Base-by-base conservation (phyloP, 2,113 vertebrate species). In the Lamprotornis superbus region DNA sequence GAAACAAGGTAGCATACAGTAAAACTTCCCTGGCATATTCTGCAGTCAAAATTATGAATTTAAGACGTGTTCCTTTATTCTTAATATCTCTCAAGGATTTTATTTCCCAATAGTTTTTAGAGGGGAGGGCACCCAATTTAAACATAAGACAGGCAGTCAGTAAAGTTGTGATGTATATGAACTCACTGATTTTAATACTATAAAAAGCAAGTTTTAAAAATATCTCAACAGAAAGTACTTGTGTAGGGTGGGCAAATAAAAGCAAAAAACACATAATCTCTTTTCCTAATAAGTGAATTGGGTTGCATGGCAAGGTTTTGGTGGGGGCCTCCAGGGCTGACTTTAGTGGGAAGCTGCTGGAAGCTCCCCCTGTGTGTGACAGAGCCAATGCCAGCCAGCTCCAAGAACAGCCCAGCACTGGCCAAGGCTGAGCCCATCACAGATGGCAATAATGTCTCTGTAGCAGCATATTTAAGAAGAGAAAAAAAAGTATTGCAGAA, bases 351-450 rank as follows among this genome's bases (percentile, higher is more conserved):
- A 63, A 69, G 47, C 20, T 53, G 25, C 61, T 68, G 47, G 60
- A 40, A 76, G 35, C 70, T 61, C 15, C 11, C 13, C 2, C 3
- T 10, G 12, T 27, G 47, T 10, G n/a, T 7, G 5, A 13, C 21
- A 69, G 46, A 67, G 47, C 47, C 55, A 33, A 28, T 1, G 8
- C 9, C 78, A 47, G 25, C 40, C 3, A 0, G 30, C 42, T 49
- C 64, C 49, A 42, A 37, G 64, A 20, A 28, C 6, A 3, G 4
- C 40, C 31, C 1, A 0, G 3, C 9, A 5, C 55, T 16, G 42
- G 31, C 64, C 64, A 33, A 28, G 79, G 56, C 56, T 11, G 25
- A 56, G 64, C 63, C 53, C 64, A 8, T 8, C 71, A 70, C 63
- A 56, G 42, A 49, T 28, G n/a, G 31, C 2, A 31, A 10, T 2